phyloP scores from a whole-genome alignment of 37 sponge, comb jelly and placozoan species.

The Halichondria panicea region DNA sequence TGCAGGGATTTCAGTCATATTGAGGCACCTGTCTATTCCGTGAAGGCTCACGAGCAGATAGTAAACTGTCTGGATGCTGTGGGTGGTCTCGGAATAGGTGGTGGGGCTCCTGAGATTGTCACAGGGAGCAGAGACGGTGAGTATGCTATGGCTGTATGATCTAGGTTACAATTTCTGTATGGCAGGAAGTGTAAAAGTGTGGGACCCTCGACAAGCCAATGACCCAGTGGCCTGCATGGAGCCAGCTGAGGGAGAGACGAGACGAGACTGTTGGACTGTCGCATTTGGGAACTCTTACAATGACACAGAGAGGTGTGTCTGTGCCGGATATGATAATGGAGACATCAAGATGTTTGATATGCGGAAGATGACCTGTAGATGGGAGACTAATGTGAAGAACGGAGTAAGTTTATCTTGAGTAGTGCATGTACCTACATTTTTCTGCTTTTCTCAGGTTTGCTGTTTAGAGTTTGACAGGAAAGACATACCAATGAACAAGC shows the following conservation, averaged over 20 bases:
- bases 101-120: slow-evolving; percentile 97
- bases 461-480: slow-evolving; percentile 94
- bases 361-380: slow-evolving; percentile 88
- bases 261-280: slow-evolving; percentile 98
- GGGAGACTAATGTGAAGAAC: slow-evolving; percentile 98
- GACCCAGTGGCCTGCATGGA: slow-evolving; percentile 96
- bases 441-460: slow-evolving; percentile 92
- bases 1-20: slow-evolving; percentile 84
- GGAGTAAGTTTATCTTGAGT: slow-evolving; percentile 84
- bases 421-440: background rate
- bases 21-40: slow-evolving; percentile 88
- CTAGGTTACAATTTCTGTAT: too few relatives aligned
- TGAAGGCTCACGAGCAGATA: slow-evolving; percentile 84
- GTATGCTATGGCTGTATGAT: background rate
- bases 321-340: slow-evolving; percentile 98
- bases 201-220: slow-evolving; percentile 95
- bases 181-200: slow-evolving; percentile 95
- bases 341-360: slow-evolving; percentile 99
- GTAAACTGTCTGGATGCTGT: slow-evolving; percentile 92
- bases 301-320: slow-evolving; percentile 91
- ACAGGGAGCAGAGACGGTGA: slow-evolving; percentile 98
- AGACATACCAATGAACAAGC: slow-evolving; percentile 96
- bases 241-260: slow-evolving; percentile 90
- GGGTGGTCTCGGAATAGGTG: slow-evolving; percentile 98
- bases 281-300: slow-evolving; percentile 94